Conservation (phyloP, 2,113 vertebrate species). For the Colaptes auratus region DNA sequence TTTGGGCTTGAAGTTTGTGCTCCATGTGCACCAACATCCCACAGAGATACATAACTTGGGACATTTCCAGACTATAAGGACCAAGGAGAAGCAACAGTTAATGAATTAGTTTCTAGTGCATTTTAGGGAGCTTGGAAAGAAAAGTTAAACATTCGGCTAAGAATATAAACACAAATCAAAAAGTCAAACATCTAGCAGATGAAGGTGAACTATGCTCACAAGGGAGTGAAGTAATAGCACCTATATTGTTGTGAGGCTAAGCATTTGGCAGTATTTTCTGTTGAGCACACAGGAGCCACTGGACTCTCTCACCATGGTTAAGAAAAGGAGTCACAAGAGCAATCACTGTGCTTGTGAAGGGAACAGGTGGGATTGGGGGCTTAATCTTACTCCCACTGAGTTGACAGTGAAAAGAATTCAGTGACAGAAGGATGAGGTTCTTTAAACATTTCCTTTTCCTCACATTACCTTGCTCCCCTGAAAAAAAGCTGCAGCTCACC, state of each 20-base stretch:
- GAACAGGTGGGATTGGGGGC: not conserved
- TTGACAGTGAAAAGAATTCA: not conserved
- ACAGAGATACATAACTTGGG: not conserved
- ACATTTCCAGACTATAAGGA: not conserved
- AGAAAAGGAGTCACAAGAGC: not conserved
- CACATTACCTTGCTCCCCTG: not conserved
- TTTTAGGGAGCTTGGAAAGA: not conserved
- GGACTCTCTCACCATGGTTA: not conserved
- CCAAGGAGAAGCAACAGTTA: not conserved
- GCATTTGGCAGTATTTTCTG: slow-evolving; percentile 32
- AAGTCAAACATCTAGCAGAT: not conserved
- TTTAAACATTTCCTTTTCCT: not conserved
- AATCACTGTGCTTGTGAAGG: not conserved
- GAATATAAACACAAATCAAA: not conserved
- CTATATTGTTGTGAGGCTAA: not conserved
- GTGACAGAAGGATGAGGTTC: not conserved
- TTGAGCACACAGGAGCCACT: not conserved
- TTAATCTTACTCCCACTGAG: not conserved
- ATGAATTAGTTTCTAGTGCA: not conserved
- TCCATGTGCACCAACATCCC: not conserved
- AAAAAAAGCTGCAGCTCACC: not conserved
- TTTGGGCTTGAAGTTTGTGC: not conserved
- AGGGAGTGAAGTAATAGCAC: not conserved
- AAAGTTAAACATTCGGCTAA: not conserved
- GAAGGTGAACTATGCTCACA: not conserved